phyloP scores from a whole-genome alignment of 1,140 invertebrate genomes.

The Choristoneura fumiferana region DNA sequence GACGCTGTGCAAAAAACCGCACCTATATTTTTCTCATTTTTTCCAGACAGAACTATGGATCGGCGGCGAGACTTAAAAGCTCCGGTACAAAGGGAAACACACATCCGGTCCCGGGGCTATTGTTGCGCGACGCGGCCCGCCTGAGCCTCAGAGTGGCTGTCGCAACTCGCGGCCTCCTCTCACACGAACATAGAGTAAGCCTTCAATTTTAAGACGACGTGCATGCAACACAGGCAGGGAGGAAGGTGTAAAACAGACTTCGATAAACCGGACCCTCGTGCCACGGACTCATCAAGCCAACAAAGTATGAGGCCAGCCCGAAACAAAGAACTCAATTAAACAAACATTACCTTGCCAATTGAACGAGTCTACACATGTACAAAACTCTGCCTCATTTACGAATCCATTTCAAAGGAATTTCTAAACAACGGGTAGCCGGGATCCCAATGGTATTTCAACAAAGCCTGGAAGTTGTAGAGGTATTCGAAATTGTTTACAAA shows the following conservation, averaged over 20 bases:
- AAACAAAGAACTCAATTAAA: slow-evolving; percentile 49
- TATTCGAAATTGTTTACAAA: slow-evolving; percentile 78
- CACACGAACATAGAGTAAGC: background rate
- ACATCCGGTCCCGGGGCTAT: slow-evolving; percentile 41
- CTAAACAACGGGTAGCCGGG: slow-evolving; percentile 67
- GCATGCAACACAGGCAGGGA: background rate
- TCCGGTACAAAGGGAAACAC: slow-evolving; percentile 40
- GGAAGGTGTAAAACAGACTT: background rate
- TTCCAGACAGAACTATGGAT: slow-evolving; percentile 30
- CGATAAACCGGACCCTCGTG: background rate
- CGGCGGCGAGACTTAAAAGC: slow-evolving; percentile 41
- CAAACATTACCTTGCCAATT: slow-evolving; percentile 43
- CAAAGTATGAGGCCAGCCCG: slow-evolving; percentile 3
- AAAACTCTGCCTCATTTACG: slow-evolving; percentile 62
- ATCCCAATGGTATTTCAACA: slow-evolving; percentile 75
- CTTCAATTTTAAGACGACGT: background rate
- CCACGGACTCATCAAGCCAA: background rate
- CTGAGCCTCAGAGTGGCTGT: slow-evolving; percentile 20
- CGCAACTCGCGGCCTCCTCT: background rate
- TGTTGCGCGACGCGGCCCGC: slow-evolving; percentile 26
- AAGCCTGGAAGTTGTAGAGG: slow-evolving; percentile 74
- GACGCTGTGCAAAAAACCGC: background rate
- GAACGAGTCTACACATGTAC: slow-evolving; percentile 46
- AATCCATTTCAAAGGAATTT: slow-evolving; percentile 73
- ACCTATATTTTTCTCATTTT: slow-evolving; percentile 26